Evolutionary conservation across 2,113 vertebrate genomes (phyloP), one percentile per base, ranked within the genome.

Genomic region (Tetrao urogallus): DNA sequence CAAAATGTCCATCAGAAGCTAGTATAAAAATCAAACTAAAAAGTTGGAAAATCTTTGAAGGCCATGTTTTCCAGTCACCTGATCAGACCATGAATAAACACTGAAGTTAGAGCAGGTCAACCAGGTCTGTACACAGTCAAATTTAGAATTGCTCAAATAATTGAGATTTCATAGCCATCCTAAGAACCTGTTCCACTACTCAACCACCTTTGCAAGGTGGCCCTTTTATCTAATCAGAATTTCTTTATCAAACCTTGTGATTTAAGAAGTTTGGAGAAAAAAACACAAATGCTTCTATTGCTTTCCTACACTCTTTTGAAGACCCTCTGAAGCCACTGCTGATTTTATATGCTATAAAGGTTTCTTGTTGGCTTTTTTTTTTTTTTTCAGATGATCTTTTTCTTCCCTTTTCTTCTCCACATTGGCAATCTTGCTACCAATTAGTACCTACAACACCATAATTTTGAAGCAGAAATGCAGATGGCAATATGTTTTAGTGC

Each of bases 381-480:
- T 42, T 73, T 4, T 6, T 70, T 83, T 86, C 3, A 40, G 19
- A 48, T 74, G 19, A 4, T 48, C 34, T 14, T 47, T 9, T 82
- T 79, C 85, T 10, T 11, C 36, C 36, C 43, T 45, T 73, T 54
- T 3, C 15, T 73, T 54, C 45, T 52, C 18, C 50, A 7, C 43
- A 27, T 3, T 11, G 14, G 5, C 15, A 13, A 11, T 21, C n/a
- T 32, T 40, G 47, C 50, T 7, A 3, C 5, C 3, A 13, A 7
- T 30, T 43, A 56, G 32, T 42, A 82, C 11, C 34, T 60, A 30
- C 24, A 71, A 6, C 5, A 17, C 8, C 32, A 18, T 67, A 34
- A 0, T 32, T 87, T 38, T 47, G 36, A 25, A 58, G 21, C 2
- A 76, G 32, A 74, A 30, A 13, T 54, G 18, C 21, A 1, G 0